Conservation (phyloP, 1,140 invertebrate genomes). For the Drosophila arawakana region DNA sequence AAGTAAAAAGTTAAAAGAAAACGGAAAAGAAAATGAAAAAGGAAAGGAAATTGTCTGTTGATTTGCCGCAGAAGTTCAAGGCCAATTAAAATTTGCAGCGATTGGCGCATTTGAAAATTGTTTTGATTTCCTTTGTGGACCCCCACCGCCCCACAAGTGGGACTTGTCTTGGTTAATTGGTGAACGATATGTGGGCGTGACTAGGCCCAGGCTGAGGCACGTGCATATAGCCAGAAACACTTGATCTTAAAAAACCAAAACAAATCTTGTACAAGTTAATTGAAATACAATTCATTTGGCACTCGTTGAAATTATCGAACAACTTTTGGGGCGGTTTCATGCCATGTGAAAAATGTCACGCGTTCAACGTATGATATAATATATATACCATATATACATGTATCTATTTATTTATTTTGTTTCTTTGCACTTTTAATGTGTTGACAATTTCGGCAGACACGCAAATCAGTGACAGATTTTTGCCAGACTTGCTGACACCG, state of each 20-base stretch:
- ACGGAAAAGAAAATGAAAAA: constrained; percentile 17
- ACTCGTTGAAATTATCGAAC: background rate
- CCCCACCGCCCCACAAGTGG: background rate
- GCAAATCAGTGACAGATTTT: constrained; percentile 5
- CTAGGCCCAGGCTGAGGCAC: constrained; percentile 16
- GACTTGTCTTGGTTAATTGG: constrained; percentile 1
- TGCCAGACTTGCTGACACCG: too few relatives aligned
- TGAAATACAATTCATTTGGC: background rate
- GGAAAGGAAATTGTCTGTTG: constrained; percentile 25
- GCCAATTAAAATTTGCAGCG: constrained; percentile 59
- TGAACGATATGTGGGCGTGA: constrained; percentile 17
- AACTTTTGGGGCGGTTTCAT: constrained; percentile 1
- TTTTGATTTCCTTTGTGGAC: constrained; percentile 24
- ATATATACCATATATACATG: background rate
- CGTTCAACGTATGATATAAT: constrained; percentile 36
- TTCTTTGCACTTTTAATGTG: constrained; percentile 14
- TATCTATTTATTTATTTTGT: background rate
- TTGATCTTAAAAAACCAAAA: constrained; percentile 1
- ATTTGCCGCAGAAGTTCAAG: constrained; percentile 60
- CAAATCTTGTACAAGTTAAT: background rate
- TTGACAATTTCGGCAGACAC: constrained; percentile 8
- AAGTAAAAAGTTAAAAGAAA: background rate
- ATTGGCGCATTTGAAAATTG: constrained; percentile 61
- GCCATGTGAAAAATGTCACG: constrained; percentile 25
- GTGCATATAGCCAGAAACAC: constrained; percentile 8